These are phyloP conservation scores for Odontothrips loti DNA, from an alignment of 2,888 invertebrate genomes.

Conservation along the genomic window DNA sequence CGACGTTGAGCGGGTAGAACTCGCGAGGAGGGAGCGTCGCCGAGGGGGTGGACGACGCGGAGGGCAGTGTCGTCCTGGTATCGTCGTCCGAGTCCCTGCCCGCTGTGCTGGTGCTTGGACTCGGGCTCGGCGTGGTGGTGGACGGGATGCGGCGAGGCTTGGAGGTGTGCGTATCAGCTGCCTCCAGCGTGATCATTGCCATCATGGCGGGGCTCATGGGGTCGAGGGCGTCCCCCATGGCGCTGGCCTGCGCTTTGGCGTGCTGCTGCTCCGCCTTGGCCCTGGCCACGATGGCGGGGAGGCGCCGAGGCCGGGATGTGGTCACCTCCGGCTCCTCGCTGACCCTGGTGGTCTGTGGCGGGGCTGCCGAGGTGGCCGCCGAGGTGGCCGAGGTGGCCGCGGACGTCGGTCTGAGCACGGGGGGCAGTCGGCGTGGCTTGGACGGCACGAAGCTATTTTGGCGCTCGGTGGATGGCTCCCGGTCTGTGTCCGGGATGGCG, in stretches of 20 bases:
- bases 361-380: not conserved
- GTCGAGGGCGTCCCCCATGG: not conserved
- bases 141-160: constrained; percentile 1
- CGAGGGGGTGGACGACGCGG: not conserved
- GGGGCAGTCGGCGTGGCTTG: not conserved
- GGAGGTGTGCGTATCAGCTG: not conserved
- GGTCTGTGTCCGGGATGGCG: not conserved
- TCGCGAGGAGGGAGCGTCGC: constrained; percentile 33
- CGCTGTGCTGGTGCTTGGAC: not conserved
- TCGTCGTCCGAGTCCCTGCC: not conserved
- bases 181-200: constrained; percentile 11
- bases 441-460: constrained; percentile 19
- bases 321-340: constrained; percentile 6
- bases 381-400: not conserved
- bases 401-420: not conserved
- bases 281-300: not conserved
- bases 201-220: constrained; percentile 23
- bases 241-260: not conserved
- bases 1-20: constrained; percentile 32
- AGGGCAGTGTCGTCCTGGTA: not conserved
- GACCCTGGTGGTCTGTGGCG: not conserved
- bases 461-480: not conserved
- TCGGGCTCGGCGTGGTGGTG: not conserved
- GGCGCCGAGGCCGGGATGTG: not conserved
- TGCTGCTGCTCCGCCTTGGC: constrained; percentile 7